Evolutionary conservation across 2,888 invertebrate genomes (phyloP), one percentile per base, ranked within the genome.

Genomic region (Aspidapion aeneum): DNA sequence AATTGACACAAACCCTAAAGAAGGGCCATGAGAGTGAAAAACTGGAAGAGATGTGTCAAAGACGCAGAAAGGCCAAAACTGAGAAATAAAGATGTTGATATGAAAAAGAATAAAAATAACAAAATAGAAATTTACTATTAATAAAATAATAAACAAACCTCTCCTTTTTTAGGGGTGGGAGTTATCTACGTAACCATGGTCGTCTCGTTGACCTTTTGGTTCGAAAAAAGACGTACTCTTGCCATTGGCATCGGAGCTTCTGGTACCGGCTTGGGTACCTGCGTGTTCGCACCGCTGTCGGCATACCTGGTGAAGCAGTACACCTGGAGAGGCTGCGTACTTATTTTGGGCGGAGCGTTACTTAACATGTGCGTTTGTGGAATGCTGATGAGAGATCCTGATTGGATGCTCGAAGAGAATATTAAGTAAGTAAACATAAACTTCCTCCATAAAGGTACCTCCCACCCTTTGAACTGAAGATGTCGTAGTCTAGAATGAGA

Each of bases 161-260:
- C n/a, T n/a, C n/a, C n/a, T n/a, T n/a, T 35, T 35, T 35, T 35
- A 64, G 95, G 94, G 1, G 82, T 95, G 67, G 93, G 94, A 3
- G 79, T 93, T 58, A 91, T 91, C 59, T 95, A 94, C 76, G 94
- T 94, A 12, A 92, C 94, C 1, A 94, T 94, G 3, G 94, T 95
- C 2, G 94, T 95, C 2, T 91, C 92, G 61, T 92, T 96, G 63
- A 94, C 95, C 5, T 94, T 93, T 76, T 96, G 95, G 90, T 96
- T 96, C 78, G 94, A 95, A 73, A 91, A 91, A 78, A 90, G 90
- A 74, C 85, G 94, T 49, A 91, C 91, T 55, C 84, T 95, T 67
- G 95, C 95, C 2, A 93, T 93, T 2, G 93, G 94, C 1, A 82
- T 95, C 61, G 92, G 93, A 1, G 94, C 94, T 0, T 93, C 93